A percentile compares a stretch with the other conserved stretches of the same genome.
These are phyloP conservation scores for Podarcis raffonei DNA, from an alignment of 2,113 vertebrate species.

Conservation along the genomic window DNA sequence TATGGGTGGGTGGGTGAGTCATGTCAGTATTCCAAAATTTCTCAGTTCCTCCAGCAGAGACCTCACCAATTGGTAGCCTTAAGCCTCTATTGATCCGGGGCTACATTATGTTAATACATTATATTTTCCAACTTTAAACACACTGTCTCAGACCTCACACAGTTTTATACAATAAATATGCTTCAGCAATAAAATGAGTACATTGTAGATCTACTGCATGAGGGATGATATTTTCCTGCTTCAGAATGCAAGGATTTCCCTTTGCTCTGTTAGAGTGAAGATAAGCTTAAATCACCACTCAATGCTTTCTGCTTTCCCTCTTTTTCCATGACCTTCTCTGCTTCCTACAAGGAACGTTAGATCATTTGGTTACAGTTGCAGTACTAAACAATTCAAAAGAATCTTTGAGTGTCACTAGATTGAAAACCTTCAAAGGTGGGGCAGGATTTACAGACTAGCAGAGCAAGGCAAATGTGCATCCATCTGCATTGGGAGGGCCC, in stretches of 20 bases:
- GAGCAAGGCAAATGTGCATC: neutral
- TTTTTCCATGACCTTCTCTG: neutral
- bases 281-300: neutral
- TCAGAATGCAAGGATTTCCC: neutral
- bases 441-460: neutral
- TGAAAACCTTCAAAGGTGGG: neutral
- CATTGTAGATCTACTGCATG: neutral
- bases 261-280: rapidly evolving
- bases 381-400: neutral
- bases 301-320: neutral
- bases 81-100: neutral
- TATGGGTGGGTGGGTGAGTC: slow-evolving; percentile 8
- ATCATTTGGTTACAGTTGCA: neutral
- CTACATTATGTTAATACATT: neutral
- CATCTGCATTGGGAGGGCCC: neutral
- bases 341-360: neutral
- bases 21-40: neutral
- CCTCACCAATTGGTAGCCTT: neutral
- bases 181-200: neutral
- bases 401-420: too few species aligned
- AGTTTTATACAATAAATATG: neutral
- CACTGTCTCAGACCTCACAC: neutral
- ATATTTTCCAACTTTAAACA: slow-evolving; percentile 21
- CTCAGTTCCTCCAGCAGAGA: slow-evolving; percentile 11
- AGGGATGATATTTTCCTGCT: rapidly evolving